Evolutionary conservation across 2,113 vertebrate species (phyloP), one percentile per base, ranked within the genome.

Genomic region (Apaloderma vittatum): DNA sequence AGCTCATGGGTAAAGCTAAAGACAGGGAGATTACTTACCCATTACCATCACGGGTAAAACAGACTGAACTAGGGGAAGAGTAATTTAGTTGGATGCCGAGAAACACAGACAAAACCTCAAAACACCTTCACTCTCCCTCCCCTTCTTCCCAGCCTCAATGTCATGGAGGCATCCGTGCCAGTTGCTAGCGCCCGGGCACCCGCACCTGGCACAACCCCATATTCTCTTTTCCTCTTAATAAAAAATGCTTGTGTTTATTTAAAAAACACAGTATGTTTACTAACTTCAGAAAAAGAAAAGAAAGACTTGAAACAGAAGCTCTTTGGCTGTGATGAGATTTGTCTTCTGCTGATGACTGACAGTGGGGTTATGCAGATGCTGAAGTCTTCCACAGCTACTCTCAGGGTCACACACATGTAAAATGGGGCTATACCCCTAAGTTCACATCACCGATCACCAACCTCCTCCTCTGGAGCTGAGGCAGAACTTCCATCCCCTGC

Each of bases 351-450:
- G 61, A 0, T 16, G 36, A 26, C 14, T 73, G 45, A 45, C 32
- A 23, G 45, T 27, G 36, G 24, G 36, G 17, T 52, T 26, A 18
- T 24, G 12, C 20, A 45, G 59, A 11, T 10, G 5, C 45, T 5
- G 18, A 66, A 8, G 26, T 34, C 68, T 81, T 32, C 17, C 59
- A 26, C 21, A 51, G 45, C 21, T 32, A 18, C 19, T n/a, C 30
- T 16, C 29, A 30, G 10, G 36, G 4, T 11, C 48, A 59, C 7
- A 0, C 9, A 1, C 2, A 24, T 1, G 6, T 52, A 32, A 30
- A 11, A 49, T 12, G 43, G 36, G 52, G 30, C 30, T 32, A 17
- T 23, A 34, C 45, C 24, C 36, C 15, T 7, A 49, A 30, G 12
- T 34, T 55, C 26, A 18, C 15, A 30, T 30, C 3, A 0, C 20